These are phyloP conservation scores for Aphaenogaster floridana DNA, from an alignment of 1,140 invertebrate genomes.

Conservation along the genomic window DNA sequence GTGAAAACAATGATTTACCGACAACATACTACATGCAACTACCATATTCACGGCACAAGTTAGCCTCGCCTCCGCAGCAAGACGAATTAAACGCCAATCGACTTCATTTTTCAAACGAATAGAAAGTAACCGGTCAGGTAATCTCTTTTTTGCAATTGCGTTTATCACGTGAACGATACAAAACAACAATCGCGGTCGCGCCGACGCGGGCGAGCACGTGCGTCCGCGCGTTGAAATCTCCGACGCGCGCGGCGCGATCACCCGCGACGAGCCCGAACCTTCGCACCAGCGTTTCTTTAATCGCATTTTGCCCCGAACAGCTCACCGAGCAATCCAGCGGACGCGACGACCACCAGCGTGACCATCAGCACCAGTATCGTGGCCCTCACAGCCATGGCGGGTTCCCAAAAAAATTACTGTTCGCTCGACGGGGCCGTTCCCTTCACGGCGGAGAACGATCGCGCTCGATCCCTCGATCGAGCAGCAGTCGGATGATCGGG, in stretches of 20 bases:
- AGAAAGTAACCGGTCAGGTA: not conserved
- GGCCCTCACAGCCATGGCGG: conserved; percentile 74
- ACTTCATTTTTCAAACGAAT: not conserved
- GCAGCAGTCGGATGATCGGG: conserved; percentile 36
- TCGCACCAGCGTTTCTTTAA: not conserved
- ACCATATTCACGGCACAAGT: not conserved
- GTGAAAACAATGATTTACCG: not conserved
- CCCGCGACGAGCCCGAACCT: conserved; percentile 8
- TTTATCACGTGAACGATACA: not conserved
- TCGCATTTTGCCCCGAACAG: conserved; percentile 38
- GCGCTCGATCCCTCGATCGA: conserved; percentile 53
- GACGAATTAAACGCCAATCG: not conserved
- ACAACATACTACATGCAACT: not conserved
- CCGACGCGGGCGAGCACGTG: conserved; percentile 14
- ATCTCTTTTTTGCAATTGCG: conserved; percentile 2
- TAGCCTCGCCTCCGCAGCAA: not conserved
- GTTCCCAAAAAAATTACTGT: not conserved
- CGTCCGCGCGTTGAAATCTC: conserved; percentile 32
- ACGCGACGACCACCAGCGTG: conserved; percentile 76
- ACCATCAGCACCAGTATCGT: conserved; percentile 78
- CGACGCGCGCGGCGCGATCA: not conserved
- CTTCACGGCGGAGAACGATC: conserved; percentile 17
- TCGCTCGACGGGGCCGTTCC: not conserved
- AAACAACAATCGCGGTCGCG: not conserved
- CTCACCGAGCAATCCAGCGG: conserved; percentile 85